Evolutionary conservation across 2,797 vertebrate genomes (phyloP).

Genomic region (Scomberomorus guttatus): DNA sequence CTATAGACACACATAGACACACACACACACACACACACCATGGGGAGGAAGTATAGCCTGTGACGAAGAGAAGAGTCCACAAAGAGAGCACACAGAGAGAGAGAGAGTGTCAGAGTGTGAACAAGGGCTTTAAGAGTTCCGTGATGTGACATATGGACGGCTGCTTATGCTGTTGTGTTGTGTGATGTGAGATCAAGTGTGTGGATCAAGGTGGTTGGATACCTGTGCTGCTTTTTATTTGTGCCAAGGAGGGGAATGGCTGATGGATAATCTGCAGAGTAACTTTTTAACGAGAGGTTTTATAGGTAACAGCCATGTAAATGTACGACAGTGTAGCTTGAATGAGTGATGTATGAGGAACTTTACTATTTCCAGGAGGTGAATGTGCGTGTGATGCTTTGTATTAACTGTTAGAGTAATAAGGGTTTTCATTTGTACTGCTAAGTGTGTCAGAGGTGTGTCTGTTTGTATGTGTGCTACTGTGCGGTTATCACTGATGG

Average conservation of each 20-base stretch:
- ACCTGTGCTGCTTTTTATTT: slow-evolving; percentile 42
- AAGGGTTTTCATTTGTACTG: background rate
- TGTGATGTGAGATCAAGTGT: slow-evolving; percentile 58
- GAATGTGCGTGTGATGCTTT: slow-evolving; percentile 19
- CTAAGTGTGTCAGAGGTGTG: slow-evolving; percentile 7
- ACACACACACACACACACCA: slow-evolving; percentile 47
- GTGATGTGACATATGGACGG: slow-evolving; percentile 57
- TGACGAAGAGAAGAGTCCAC: slow-evolving; percentile 57
- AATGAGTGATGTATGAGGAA: background rate
- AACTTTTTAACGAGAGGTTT: slow-evolving; percentile 51
- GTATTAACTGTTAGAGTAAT: background rate
- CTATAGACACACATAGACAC: slow-evolving; percentile 41
- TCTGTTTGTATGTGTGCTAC: background rate
- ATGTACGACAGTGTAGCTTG: background rate
- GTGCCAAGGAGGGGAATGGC: slow-evolving; percentile 27
- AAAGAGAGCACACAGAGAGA: slow-evolving; percentile 53
- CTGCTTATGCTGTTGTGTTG: slow-evolving; percentile 55
- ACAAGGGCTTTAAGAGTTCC: slow-evolving; percentile 49
- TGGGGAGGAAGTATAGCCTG: slow-evolving; percentile 78
- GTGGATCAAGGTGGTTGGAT: slow-evolving; percentile 54
- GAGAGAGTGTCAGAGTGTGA: slow-evolving; percentile 63
- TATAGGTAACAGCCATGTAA: slow-evolving; percentile 5
- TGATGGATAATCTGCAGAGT: slow-evolving; percentile 47
- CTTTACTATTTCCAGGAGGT: background rate
- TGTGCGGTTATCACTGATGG: background rate